Percentiles rank a stretch among this genome's conserved stretches.
Conservation (phyloP, 2,113 vertebrate species). For the Rhombomys opimus region DNA sequence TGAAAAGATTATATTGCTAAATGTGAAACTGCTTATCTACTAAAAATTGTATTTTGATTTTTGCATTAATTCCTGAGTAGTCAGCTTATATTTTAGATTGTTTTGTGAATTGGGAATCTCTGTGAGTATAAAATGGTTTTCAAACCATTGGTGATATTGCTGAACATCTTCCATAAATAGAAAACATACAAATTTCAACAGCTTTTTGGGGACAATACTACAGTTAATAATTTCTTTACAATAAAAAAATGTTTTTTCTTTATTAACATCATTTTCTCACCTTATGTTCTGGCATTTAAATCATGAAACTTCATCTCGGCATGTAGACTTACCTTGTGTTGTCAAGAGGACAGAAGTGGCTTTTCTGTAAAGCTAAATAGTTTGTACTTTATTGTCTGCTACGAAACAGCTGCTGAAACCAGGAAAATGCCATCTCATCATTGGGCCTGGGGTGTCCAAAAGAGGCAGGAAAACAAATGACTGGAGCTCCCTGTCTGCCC, state of each 20-base stretch:
- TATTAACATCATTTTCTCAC: slow-evolving; percentile 74
- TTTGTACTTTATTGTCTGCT: slow-evolving; percentile 87
- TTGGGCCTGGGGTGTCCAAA: slow-evolving; percentile 84
- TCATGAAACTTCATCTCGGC: slow-evolving; percentile 81
- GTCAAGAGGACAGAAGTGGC: slow-evolving; percentile 83
- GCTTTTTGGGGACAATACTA: slow-evolving; percentile 66
- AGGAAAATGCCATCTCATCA: slow-evolving; percentile 88
- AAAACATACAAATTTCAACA: slow-evolving; percentile 66
- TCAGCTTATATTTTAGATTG: slow-evolving; percentile 64
- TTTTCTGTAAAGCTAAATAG: slow-evolving; percentile 85
- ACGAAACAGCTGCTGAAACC: slow-evolving; percentile 86
- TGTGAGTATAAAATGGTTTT: slow-evolving; percentile 64
- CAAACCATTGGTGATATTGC: slow-evolving; percentile 53
- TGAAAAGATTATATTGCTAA: slow-evolving; percentile 31
- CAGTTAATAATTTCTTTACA: slow-evolving; percentile 72
- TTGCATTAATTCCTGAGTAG: slow-evolving; percentile 64
- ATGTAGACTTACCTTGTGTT: slow-evolving; percentile 83
- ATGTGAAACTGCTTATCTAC: slow-evolving; percentile 54
- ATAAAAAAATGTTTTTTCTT: slow-evolving; percentile 52
- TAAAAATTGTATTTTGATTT: slow-evolving; percentile 61
- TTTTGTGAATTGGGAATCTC: slow-evolving; percentile 62
- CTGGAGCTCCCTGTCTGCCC: slow-evolving; percentile 87
- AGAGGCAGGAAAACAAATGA: slow-evolving; percentile 83
- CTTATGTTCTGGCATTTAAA: slow-evolving; percentile 83
- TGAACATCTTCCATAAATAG: slow-evolving; percentile 68